Evolutionary conservation across 2,113 vertebrate species (phyloP).

Genomic region (Ciconia boyciana): DNA sequence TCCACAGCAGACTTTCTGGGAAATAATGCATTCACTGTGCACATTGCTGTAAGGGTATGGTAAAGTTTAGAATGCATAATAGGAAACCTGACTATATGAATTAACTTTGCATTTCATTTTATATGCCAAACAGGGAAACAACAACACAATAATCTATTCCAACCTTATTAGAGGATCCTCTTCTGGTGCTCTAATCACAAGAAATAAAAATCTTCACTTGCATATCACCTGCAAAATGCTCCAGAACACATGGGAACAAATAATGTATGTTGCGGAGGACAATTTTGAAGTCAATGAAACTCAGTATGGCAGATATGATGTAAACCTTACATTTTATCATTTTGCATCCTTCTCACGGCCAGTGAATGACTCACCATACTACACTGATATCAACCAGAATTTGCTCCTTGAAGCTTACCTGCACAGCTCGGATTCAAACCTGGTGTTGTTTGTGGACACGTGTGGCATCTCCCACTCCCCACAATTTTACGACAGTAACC

Average conservation of each 20-base stretch:
- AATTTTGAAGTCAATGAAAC: slow-evolving; percentile 19
- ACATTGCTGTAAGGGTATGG: not conserved
- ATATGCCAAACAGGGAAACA: slow-evolving; percentile 48
- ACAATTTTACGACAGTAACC: not conserved
- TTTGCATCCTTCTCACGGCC: slow-evolving; percentile 46
- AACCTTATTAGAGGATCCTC: slow-evolving; percentile 42
- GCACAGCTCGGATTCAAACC: slow-evolving; percentile 9
- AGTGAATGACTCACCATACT: slow-evolving; percentile 51
- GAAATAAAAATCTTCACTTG: slow-evolving; percentile 36
- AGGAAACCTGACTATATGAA: not conserved
- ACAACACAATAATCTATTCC: slow-evolving; percentile 66
- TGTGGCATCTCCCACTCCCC: slow-evolving; percentile 43
- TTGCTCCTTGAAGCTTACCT: slow-evolving; percentile 68
- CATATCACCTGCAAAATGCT: slow-evolving; percentile 70
- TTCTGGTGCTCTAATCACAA: slow-evolving; percentile 3
- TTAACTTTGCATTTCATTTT: not conserved
- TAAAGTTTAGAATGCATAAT: not conserved
- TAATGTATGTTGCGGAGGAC: not conserved
- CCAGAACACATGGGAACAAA: slow-evolving; percentile 58
- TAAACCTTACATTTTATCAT: slow-evolving; percentile 66
- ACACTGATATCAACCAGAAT: slow-evolving; percentile 49
- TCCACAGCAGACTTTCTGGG: not conserved
- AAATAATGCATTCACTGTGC: not conserved
- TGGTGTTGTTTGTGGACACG: slow-evolving; percentile 71
- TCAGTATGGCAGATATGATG: slow-evolving; percentile 43